These are phyloP conservation scores for Stigmatopora nigra DNA, from an alignment of 2,113 vertebrate genomes.

Conservation along the genomic window DNA sequence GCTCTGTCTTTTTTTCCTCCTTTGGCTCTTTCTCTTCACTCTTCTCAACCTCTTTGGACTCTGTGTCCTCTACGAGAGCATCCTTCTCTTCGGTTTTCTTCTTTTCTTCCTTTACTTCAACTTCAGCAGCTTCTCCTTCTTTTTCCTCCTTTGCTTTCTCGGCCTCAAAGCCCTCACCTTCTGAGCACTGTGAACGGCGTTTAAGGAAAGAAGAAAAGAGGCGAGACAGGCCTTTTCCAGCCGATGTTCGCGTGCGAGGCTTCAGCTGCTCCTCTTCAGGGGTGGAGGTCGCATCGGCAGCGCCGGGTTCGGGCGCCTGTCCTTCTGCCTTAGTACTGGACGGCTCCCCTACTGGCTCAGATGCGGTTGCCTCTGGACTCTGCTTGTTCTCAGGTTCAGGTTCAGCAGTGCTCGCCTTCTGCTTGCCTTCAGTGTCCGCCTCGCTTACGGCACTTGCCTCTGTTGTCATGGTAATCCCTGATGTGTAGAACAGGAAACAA, in stretches of 20 bases:
- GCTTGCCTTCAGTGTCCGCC: conserved; percentile 64
- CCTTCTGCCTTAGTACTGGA: conserved; percentile 55
- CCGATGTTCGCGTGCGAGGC: conserved; percentile 70
- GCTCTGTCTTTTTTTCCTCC: conserved; percentile 39
- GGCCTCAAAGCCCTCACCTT: conserved; percentile 69
- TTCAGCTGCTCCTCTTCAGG: conserved; percentile 74
- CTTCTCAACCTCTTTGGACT: conserved; percentile 43
- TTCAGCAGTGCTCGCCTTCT: conserved; percentile 47
- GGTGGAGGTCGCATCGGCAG: conserved; percentile 43
- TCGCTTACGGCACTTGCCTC: conserved; percentile 75
- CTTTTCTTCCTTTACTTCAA: conserved; percentile 29
- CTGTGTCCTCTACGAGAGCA: conserved; percentile 25
- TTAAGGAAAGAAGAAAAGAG: conserved; percentile 88
- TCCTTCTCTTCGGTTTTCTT: conserved; percentile 44
- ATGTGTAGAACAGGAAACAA: conserved; percentile 37
- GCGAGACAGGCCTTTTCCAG: conserved; percentile 82
- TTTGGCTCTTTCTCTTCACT: conserved; percentile 35
- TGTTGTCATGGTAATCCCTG: conserved; percentile 90
- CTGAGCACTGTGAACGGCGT: conserved; percentile 82
- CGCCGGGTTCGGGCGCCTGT: conserved; percentile 45
- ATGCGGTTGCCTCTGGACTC: conserved; percentile 33
- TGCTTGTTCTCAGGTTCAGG: conserved; percentile 46
- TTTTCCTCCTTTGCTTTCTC: conserved; percentile 57
- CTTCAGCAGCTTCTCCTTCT: conserved; percentile 40
- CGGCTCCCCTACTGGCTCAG: conserved; percentile 35